Base-by-base conservation (phyloP, 2,888 invertebrate species). In the Aromia moschata region DNA sequence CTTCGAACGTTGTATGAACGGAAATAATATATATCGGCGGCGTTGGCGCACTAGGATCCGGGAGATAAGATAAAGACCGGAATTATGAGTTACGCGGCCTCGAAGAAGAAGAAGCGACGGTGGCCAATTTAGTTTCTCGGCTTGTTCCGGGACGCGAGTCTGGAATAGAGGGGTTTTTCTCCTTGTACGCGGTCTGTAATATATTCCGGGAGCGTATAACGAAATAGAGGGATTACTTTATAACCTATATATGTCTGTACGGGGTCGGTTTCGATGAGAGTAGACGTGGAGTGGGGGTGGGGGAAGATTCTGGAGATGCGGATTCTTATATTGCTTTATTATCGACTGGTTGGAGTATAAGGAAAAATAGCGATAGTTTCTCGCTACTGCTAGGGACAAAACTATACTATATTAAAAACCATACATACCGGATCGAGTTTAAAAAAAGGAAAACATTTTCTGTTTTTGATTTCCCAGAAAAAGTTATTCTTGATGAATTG, bases 11-110 rank as follows among this genome's bases (percentile, higher is more conserved):
- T 65, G 25, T 25, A 67, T 69, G 64, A 68, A 63, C 71, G 71
- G 71, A 72, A 72, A 72, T 70, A 63, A 69, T 63, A 64, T 72
- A 69, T 70, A 71, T 71, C 68, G 68, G 64, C n/a, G n/a, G 68
- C 68, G 57, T 41, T 44, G 40, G 58, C 53, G 55, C n/a, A n/a
- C n/a, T 37, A 46, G 58, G 56, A 56, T 47, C 52, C 51, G 15
- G 18, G 12, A 61, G 67, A 65, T 67, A 65, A 68, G 68, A 68
- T 65, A 64, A 64, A 58, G 64, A 60, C 53, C 57, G 60, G 58
- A 64, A 62, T 62, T 59, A 62, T 62, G 59, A 62, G 59, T 62
- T 59, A 59, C 47, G 45, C 51, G 55, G 36, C 61, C 47, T 25
- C 47, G 43, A 20, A 47, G 45, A 45, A 38, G 38, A 20, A 18